Evolutionary conservation across 2,797 vertebrate genomes (phyloP), one percentile per base, ranked within the genome.

Genomic region (Echiichthys vipera): DNA sequence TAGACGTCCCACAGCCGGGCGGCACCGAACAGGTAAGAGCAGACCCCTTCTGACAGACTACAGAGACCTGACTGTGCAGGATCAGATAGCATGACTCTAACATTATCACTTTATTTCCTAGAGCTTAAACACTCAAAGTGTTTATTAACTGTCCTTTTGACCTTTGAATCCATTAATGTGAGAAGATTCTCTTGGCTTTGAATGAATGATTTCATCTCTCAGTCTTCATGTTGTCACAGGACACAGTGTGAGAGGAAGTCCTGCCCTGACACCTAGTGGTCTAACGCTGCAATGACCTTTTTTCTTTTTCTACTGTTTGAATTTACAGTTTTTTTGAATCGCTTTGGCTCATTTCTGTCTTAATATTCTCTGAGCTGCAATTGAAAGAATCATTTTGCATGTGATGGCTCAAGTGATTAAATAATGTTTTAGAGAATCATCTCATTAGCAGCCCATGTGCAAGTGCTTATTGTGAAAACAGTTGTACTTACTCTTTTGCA

Each of bases 201-300:
- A 77, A 30, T 67, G 14, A 56, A 20, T 50, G 29, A 25, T 37
- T 30, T 11, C 1, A 8, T 29, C n/a, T n/a, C n/a, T n/a, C 11
- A 12, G 14, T 22, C 17, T 50, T 39, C 6, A 22, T 49, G 24
- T 42, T 13, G 18, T 78, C 40, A 65, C 51, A 80, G 37, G 36
- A 5, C 3, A 0, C 25, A 37, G 7, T 32, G 3, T 29, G 11
- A 51, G 0, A 5, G 18, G n/a, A n/a, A 8, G 71, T 65, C 32
- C 30, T 78, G 13, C 29, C 3, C 68, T 84, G 86, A 79, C 92
- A 64, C 57, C 77, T 88, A 50, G 76, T 91, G 91, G 81, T 46
- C 1, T n/a, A 29, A 61, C 3, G 0, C 0, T 25, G 55, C 2
- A 32, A 74, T 64, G 74, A 29, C 58, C 70, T 27, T 15, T 34